Conservation (phyloP, 2,113 vertebrate species). For the Cepphus grylle region DNA sequence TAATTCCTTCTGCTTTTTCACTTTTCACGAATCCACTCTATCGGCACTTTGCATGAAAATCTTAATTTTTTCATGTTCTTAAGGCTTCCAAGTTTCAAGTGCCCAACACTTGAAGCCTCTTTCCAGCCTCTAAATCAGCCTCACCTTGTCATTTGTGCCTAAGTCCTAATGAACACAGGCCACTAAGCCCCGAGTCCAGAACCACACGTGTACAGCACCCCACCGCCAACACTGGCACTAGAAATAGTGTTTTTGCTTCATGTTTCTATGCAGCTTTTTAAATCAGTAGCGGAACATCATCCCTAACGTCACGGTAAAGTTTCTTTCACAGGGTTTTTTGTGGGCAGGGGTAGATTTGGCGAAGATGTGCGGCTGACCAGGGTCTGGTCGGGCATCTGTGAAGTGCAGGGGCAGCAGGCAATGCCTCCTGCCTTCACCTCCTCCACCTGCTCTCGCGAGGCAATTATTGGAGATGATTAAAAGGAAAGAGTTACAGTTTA, state of each 20-base stretch:
- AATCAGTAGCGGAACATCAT: not conserved
- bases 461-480: not conserved
- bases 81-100: not conserved
- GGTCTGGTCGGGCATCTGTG: not conserved
- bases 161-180: accelerated
- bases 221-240: accelerated
- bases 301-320: accelerated
- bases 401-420: not conserved
- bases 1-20: not conserved
- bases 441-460: not conserved
- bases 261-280: not conserved
- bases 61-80: not conserved
- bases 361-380: not conserved
- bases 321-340: not conserved
- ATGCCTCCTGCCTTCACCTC: not conserved
- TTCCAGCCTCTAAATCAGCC: not conserved
- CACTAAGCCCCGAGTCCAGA: not conserved
- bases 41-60: not conserved
- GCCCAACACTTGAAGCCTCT: not conserved
- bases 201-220: accelerated
- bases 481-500: not conserved
- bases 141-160: not conserved
- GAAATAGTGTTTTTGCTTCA: not conserved
- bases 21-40: not conserved
- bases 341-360: accelerated